Base-by-base conservation (phyloP, 2,797 vertebrate species). In the Microctenopoma lineatum region DNA sequence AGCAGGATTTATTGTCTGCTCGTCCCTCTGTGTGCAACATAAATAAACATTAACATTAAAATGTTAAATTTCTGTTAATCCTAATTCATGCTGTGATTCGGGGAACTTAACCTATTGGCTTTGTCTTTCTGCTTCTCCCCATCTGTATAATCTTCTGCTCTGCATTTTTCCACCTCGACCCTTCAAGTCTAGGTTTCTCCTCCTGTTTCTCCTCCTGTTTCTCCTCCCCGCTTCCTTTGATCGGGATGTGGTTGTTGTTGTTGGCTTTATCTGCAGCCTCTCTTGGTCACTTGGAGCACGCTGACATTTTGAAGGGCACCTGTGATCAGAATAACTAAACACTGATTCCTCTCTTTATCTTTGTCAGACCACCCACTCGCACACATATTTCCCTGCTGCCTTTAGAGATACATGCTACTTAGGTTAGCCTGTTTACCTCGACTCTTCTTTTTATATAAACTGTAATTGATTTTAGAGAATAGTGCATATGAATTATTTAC, bases 271-370 rank as follows among this genome's bases (percentile, higher is more conserved):
- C 65, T 62, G 62, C 45, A 60, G 63, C 52, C 41, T 74, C 46
- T 69, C 47, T 77, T 77, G 80, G 77, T 87, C 74, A 83, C 57
- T 66, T 11, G 7, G 42, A 72, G 64, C 50, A 29, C 58, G 64
- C 47, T 75, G 78, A 75, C 70, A 73, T 84, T 84, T 75, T 84
- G 68, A 85, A 85, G 82, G 76, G 41, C 75, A 61, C 60, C 54
- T 73, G 76, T 75, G 72, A 85, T 83, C 77, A 73, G 72, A 72
- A 75, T 85, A 68, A 67, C 62, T 59, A 71, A 88, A 79, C 72
- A 57, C 7, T 36, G 41, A 79, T 26, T 53, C 44, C 52, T 66
- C 21, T 58, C 64, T 63, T 26, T 65, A 58, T 69, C 50, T 4
- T 53, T 32, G 50, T 73, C 57, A 62, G 36, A 68, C 46, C 42